Percentiles rank a stretch among this genome's conserved stretches.
These are phyloP conservation scores for Gobio occitaniae DNA, from an alignment of 2,797 vertebrate species.

Conservation along the genomic window DNA sequence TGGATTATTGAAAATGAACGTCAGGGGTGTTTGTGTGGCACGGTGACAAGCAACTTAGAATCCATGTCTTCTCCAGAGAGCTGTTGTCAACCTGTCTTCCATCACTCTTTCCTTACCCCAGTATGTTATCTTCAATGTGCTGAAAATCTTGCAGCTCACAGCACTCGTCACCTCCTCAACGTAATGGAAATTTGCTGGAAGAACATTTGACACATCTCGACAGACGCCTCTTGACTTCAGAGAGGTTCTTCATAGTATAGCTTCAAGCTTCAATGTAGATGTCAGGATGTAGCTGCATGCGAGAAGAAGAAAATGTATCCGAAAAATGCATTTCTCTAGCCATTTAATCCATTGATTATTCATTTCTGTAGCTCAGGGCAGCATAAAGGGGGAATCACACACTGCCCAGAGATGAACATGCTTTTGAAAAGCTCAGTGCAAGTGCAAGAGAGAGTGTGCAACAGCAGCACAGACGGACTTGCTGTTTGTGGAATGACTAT, in stretches of 20 bases:
- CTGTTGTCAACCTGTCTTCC: slow-evolving; percentile 30
- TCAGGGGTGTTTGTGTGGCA: slow-evolving; percentile 18
- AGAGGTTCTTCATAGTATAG: slow-evolving; percentile 28
- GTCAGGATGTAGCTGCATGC: neutral
- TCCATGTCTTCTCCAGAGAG: slow-evolving; percentile 1
- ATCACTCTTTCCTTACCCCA: slow-evolving; percentile 30
- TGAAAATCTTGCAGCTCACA: slow-evolving; percentile 12
- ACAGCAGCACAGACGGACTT: neutral
- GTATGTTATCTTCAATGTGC: slow-evolving; percentile 26
- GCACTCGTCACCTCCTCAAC: neutral
- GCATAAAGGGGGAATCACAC: neutral
- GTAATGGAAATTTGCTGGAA: slow-evolving; percentile 1
- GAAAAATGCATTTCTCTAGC: neutral
- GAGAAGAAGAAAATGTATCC: neutral
- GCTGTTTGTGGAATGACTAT: neutral
- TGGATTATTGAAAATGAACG: slow-evolving; percentile 11
- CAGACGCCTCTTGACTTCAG: slow-evolving; percentile 58
- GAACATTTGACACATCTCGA: neutral
- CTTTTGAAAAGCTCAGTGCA: neutral
- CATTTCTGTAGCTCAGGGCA: neutral
- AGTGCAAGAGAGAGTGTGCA: neutral
- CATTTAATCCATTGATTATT: slow-evolving; percentile 18
- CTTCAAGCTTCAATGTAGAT: neutral
- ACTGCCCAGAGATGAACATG: neutral
- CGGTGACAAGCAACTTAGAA: slow-evolving; percentile 21